A percentile compares a stretch with the other conserved stretches of the same genome.
Conservation (phyloP, 2,888 invertebrate species). For the Auanema freiburgensis region DNA sequence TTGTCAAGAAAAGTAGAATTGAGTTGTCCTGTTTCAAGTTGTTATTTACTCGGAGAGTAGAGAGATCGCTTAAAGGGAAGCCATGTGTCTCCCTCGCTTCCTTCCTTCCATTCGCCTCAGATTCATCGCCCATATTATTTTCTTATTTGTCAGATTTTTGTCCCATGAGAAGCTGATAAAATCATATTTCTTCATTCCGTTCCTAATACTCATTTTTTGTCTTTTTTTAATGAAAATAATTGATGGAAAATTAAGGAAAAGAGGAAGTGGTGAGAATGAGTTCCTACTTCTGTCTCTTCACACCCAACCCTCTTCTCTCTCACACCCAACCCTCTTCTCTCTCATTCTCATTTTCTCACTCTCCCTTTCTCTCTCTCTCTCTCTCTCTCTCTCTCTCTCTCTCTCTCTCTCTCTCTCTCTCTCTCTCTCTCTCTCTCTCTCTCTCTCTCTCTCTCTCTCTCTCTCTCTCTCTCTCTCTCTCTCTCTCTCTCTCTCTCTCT, state of each 20-base stretch:
- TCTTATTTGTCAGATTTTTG: no score
- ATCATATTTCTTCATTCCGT: no score
- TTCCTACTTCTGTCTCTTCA: background rate
- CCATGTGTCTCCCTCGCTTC: background rate
- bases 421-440: constrained; percentile 23
- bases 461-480: constrained; percentile 6
- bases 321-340: constrained; percentile 9
- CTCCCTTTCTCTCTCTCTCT: constrained; percentile 12
- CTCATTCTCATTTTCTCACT: background rate
- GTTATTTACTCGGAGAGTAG: no score
- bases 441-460: constrained; percentile 9
- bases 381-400: constrained; percentile 19
- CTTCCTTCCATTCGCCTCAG: background rate
- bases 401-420: constrained; percentile 12
- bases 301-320: constrained; percentile 3
- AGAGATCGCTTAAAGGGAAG: no score
- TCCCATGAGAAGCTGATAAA: no score
- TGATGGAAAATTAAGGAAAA: constrained; percentile 10
- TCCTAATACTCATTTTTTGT: constrained; percentile 2
- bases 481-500: constrained; percentile 5
- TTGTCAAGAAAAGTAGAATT: no score
- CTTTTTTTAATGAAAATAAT: constrained; percentile 9
- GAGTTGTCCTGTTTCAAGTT: no score
- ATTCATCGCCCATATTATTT: no score
- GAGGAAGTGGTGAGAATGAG: background rate